Evolutionary conservation across 1,140 invertebrate species (phyloP), one percentile per base, ranked within the genome.

Genomic region (Hestina assimilis): DNA sequence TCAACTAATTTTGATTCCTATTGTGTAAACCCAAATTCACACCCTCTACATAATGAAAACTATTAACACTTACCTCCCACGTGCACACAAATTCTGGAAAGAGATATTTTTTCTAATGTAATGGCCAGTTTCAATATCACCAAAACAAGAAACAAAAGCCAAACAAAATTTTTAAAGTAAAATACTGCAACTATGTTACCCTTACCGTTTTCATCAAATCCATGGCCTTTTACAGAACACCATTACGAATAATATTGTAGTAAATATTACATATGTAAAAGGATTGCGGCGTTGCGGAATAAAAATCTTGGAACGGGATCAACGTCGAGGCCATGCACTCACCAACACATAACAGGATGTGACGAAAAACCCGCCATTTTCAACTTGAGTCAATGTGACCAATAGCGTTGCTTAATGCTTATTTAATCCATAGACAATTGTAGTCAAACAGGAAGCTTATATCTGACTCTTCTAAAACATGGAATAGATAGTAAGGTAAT

Each of bases 81-180:
- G 84, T 80, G 80, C 79, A 86, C 75, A 89, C 79, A 87, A 75
- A 69, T 79, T 89, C 87, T 89, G 87, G 79, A 89, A 89, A 89
- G 80, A 89, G 85, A 88, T 81, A 89, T 89, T 88, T 88, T 87
- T 83, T 87, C 84, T 88, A 86, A 89, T 87, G 81, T 87, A 89
- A 89, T 89, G 87, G 83, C 87, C 76, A 89, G 85, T 89, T 87
- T 88, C 81, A 83, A 87, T 79, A 87, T 85, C 79, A 88, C 86
- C 85, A 87, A 87, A 88, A 89, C 87, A 89, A 88, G 85, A 88
- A 88, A 89, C 85, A 88, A 89, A 87, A 88, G 83, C 83, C 83
- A 87, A 88, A 88, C 83, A 85, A 83, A 76, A 77, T 78, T 76
- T 69, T 74, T 73, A 68, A 68, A 76, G 58, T 62, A 72, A 68